Conservation (phyloP, 2,797 vertebrate genomes). For the Hylomyscus alleni region DNA sequence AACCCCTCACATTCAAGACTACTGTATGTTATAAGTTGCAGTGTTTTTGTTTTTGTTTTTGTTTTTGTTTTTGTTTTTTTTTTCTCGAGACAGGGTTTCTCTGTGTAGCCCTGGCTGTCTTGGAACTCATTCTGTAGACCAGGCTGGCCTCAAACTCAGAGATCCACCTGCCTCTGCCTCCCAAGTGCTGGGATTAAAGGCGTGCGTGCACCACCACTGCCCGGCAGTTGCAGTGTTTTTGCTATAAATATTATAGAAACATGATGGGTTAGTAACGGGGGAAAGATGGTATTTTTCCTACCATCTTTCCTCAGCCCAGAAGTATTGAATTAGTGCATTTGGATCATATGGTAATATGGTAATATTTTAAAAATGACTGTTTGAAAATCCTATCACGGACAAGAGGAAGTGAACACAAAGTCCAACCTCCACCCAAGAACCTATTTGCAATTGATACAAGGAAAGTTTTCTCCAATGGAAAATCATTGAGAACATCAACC, state of each 20-base stretch:
- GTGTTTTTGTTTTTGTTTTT: too few relatives aligned
- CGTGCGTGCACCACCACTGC: too few relatives aligned
- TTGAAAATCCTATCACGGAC: neutral
- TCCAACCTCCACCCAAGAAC: neutral
- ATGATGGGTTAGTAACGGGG: neutral
- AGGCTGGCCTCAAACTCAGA: too few relatives aligned
- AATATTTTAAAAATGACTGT: neutral
- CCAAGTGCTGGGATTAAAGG: too few relatives aligned
- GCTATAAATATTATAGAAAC: neutral
- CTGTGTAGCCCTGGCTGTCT: too few relatives aligned
- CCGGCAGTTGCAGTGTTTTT: neutral
- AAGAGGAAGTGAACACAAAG: neutral
- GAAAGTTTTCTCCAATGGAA: neutral
- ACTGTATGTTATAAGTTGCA: neutral
- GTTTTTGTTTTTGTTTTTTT: too few relatives aligned
- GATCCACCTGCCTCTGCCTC: too few relatives aligned
- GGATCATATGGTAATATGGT: neutral
- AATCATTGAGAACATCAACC: neutral
- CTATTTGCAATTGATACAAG: neutral
- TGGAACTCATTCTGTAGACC: too few relatives aligned
- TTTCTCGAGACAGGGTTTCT: too few relatives aligned
- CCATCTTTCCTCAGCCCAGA: neutral
- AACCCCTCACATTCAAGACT: neutral
- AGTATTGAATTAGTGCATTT: neutral
- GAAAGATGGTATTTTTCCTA: neutral